Percentiles rank a stretch among this genome's conserved stretches.
Conservation (phyloP, 2,797 vertebrate genomes). For the Microchirus variegatus region DNA sequence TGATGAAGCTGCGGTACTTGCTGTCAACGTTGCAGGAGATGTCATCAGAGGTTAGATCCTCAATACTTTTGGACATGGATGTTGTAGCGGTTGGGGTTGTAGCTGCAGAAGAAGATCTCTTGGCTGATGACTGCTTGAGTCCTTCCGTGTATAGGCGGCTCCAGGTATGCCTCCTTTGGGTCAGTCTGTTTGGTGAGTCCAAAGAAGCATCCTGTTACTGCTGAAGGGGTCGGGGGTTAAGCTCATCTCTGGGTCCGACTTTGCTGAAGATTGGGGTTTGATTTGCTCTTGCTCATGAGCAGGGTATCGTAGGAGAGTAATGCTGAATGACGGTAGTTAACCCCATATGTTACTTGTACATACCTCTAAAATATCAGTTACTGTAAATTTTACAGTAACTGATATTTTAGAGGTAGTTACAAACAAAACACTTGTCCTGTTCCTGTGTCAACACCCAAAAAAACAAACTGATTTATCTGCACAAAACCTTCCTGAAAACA, state of each 20-base stretch:
- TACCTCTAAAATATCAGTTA: too few species aligned
- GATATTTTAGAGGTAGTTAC: too few species aligned
- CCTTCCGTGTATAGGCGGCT: slow-evolving; percentile 88
- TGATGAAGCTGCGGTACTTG: slow-evolving; percentile 87
- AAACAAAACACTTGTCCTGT: too few species aligned
- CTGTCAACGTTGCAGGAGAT: slow-evolving; percentile 87
- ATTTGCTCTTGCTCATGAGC: slow-evolving; percentile 89
- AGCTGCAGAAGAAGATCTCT: slow-evolving; percentile 48
- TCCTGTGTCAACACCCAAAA: too few species aligned
- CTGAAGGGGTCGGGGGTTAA: slow-evolving; percentile 77
- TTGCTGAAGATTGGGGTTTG: slow-evolving; percentile 88
- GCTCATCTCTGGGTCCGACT: slow-evolving; percentile 59
- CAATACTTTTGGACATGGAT: slow-evolving; percentile 93
- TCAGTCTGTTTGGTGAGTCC: slow-evolving; percentile 57
- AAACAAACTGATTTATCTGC: slow-evolving; percentile 22
- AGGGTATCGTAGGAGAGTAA: slow-evolving; percentile 53
- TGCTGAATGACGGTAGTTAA: slow-evolving; percentile 63
- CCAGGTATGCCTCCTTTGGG: slow-evolving; percentile 88
- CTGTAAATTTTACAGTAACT: too few species aligned
- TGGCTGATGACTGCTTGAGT: slow-evolving; percentile 80
- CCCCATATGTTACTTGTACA: slow-evolving; percentile 20
- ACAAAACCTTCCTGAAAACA: slow-evolving; percentile 27
- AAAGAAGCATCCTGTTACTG: slow-evolving; percentile 39
- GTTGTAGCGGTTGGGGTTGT: slow-evolving; percentile 37
- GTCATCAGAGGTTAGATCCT: slow-evolving; percentile 94